Conservation (phyloP, 2,797 vertebrate genomes). For the Hippopotamyrus pictus region DNA sequence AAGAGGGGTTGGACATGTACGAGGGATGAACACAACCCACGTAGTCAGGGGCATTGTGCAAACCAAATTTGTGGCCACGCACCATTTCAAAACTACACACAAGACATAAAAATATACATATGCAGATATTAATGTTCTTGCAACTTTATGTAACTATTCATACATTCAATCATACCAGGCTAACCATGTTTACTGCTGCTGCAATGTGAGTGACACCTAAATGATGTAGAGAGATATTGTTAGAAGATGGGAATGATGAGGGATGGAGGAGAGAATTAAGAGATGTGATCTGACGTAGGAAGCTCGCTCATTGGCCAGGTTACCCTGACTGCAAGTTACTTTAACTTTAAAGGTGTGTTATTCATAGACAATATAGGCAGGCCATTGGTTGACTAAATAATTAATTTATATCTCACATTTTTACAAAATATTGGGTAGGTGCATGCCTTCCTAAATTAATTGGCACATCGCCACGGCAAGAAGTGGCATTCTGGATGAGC, state of each 20-base stretch:
- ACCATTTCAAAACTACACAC: neutral
- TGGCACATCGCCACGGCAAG: neutral
- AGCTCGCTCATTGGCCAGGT: neutral
- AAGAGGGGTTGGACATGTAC: neutral
- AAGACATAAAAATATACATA: neutral
- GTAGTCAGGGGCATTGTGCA: neutral
- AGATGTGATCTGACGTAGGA: neutral
- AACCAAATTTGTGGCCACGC: neutral
- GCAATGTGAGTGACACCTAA: neutral
- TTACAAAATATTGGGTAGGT: neutral
- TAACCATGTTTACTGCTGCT: neutral
- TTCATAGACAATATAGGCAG: neutral
- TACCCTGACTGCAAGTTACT: neutral
- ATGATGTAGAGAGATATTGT: neutral
- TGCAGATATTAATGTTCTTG: neutral
- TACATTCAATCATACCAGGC: neutral
- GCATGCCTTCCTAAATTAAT: neutral
- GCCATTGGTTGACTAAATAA: neutral
- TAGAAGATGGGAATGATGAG: neutral
- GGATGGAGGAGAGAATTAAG: neutral
- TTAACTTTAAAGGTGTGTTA: neutral
- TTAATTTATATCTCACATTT: neutral
- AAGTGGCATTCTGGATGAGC: neutral
- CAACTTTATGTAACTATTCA: neutral
- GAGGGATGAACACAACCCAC: neutral